A percentile compares a stretch with the other conserved stretches of the same genome.
These are phyloP conservation scores for Diadophis punctatus DNA, from an alignment of 2,113 vertebrate species.

Conservation along the genomic window DNA sequence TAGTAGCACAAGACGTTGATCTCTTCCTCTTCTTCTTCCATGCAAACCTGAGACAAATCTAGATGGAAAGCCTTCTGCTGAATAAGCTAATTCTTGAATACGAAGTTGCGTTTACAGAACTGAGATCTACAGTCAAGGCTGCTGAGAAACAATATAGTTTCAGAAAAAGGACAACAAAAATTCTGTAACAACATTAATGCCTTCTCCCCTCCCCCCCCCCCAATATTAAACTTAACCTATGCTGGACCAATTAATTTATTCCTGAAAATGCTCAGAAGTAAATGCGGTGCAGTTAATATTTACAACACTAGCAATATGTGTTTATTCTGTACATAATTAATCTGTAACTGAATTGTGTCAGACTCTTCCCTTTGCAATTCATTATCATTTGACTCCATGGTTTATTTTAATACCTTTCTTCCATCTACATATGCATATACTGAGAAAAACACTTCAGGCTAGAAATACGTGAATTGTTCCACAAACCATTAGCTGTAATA, in stretches of 20 bases:
- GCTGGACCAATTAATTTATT: not conserved
- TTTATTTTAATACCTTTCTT: not conserved
- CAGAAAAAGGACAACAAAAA: constrained; percentile 2
- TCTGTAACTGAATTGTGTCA: not conserved
- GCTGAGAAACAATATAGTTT: not conserved
- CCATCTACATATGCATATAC: not conserved
- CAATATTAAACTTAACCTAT: not conserved
- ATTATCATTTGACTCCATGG: not conserved
- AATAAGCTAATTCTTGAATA: not conserved
- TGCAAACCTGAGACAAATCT: not conserved
- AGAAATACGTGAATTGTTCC: not conserved
- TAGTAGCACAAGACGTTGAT: not conserved
- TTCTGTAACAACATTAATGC: not conserved
- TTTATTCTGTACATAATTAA: not conserved
- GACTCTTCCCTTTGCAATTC: not conserved
- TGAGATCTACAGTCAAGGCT: not conserved
- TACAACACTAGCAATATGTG: not conserved
- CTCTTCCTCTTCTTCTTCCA: not conserved
- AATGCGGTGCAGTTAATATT: not conserved
- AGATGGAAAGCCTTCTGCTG: not conserved
- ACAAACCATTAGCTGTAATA: not conserved
- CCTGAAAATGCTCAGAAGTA: not conserved
- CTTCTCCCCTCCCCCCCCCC: not conserved
- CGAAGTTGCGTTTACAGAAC: not conserved
- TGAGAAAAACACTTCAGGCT: not conserved